Base-by-base conservation (phyloP, 2,888 invertebrate species). In the Bruchidius siliquastri region DNA sequence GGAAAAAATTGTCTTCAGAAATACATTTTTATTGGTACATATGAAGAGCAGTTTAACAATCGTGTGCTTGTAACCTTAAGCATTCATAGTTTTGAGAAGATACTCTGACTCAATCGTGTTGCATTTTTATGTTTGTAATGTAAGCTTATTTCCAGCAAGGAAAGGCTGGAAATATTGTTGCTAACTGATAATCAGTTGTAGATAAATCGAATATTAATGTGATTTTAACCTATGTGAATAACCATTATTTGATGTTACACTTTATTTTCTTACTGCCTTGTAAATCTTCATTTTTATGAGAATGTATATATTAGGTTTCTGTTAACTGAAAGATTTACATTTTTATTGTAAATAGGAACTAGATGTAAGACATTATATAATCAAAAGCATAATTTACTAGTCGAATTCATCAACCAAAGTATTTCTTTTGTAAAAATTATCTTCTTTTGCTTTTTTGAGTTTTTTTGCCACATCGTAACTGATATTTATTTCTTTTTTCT, bases 371-470 rank as follows among this genome's bases (percentile, higher is more conserved):
- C 18, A 49, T 49, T 74, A 74, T 71, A 22, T 68, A 72, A 66
- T 74, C 71, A 74, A 70, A 70, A 70, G 77, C 76, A 77, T 79
- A 79, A 80, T 80, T 81, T 82, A 84, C 87, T 87, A 87, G 87
- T 87, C 87, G 83, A 84, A 83, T 82, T 81, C 80, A 85, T 82
- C 84, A 86, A 85, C 87, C 87, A 87, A 87, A 87, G 87, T 86
- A 78, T 81, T 78, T 72, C 76, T 78, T 79, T 77, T 79, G 77
- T 78, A 78, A 77, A 78, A 76, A 75, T 74, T 79, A 72, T 73
- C 75, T 78, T 75, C 73, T 77, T 76, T 79, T 71, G 74, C 74
- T 77, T 75, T 73, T 76, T 68, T 72, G 71, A 73, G 76, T 77
- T 69, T 77, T 76, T 80, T 77, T 74, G 75, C 49, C 79, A 77